phyloP scores from a whole-genome alignment of 2,797 vertebrate species.

The Coilia nasus region DNA sequence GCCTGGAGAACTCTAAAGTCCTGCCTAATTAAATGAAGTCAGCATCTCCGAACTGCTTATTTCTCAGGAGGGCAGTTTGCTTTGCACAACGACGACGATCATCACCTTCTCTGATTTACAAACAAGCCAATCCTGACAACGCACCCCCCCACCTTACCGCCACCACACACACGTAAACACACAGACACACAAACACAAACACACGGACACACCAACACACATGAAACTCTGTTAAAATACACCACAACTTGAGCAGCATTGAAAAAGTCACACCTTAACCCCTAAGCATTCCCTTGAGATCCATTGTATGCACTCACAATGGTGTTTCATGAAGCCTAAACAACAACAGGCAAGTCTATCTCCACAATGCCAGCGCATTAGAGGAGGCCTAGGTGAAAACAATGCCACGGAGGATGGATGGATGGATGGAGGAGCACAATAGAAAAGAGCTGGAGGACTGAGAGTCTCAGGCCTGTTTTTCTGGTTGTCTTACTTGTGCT shows the following conservation, averaged over 20 bases:
- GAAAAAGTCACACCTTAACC: slow-evolving; percentile 12
- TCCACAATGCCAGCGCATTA: slow-evolving; percentile 22
- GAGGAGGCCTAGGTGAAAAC: slow-evolving; percentile 19
- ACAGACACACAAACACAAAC: slow-evolving; percentile 17
- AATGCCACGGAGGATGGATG: slow-evolving; percentile 47
- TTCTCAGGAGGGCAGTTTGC: slow-evolving; percentile 58
- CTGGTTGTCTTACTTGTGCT: slow-evolving; percentile 55
- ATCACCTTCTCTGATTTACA: slow-evolving; percentile 52
- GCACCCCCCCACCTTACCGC: too few relatives aligned
- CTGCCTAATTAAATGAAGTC: slow-evolving; percentile 59
- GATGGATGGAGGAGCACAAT: too few relatives aligned
- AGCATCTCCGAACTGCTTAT: slow-evolving; percentile 65
- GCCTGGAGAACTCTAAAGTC: slow-evolving; percentile 6
- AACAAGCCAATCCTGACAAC: slow-evolving; percentile 40
- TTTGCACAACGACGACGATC: slow-evolving; percentile 57
- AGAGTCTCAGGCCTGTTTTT: slow-evolving; percentile 56
- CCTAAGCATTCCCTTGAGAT: not conserved
- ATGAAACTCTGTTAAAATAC: not conserved
- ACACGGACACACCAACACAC: slow-evolving; percentile 17
- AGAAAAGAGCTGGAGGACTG: slow-evolving; percentile 18
- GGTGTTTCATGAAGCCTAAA: not conserved
- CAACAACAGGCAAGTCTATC: not conserved
- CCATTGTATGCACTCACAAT: not conserved
- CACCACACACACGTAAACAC: not conserved
- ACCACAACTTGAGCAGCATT: not conserved